Evolutionary conservation across 1,140 invertebrate genomes (phyloP).

Genomic region (Lepidurus arcticus): DNA sequence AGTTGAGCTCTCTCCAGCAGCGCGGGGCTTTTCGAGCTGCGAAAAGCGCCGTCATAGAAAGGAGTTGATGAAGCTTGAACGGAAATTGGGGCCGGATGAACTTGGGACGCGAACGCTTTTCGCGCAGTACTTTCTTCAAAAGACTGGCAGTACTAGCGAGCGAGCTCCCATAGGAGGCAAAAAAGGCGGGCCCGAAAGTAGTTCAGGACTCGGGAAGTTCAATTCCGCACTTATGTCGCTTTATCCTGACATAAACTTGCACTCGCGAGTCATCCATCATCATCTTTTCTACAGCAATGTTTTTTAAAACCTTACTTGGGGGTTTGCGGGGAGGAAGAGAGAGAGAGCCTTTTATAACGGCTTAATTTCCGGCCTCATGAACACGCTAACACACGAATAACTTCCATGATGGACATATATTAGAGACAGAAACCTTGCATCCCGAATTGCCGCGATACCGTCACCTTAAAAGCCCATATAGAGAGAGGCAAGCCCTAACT

Average conservation of each 20-base stretch:
- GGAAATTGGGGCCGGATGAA: conserved; percentile 20
- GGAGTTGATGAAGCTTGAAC: conserved; percentile 18
- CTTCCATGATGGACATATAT: not conserved
- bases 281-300: not conserved
- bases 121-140: not conserved
- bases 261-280: not conserved
- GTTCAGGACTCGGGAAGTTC: not conserved
- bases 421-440: not conserved
- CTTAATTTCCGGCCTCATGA: not conserved
- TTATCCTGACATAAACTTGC: not conserved
- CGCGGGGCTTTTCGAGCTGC: not conserved
- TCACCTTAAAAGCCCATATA: not conserved
- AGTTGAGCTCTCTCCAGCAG: not conserved
- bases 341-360: not conserved
- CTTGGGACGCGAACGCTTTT: not conserved
- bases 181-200: not conserved
- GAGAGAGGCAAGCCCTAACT: too few relatives aligned
- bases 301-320: not conserved
- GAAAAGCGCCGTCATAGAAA: conserved; percentile 13
- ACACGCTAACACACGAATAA: conserved; percentile 1
- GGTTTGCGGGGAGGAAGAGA: not conserved
- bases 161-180: not conserved
- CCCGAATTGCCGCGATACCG: not conserved
- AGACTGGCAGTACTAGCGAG: not conserved
- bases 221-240: not conserved